Evolutionary conservation across 2,797 vertebrate species (phyloP), one percentile per base, ranked within the genome.

Genomic region (Scolopax rusticola): DNA sequence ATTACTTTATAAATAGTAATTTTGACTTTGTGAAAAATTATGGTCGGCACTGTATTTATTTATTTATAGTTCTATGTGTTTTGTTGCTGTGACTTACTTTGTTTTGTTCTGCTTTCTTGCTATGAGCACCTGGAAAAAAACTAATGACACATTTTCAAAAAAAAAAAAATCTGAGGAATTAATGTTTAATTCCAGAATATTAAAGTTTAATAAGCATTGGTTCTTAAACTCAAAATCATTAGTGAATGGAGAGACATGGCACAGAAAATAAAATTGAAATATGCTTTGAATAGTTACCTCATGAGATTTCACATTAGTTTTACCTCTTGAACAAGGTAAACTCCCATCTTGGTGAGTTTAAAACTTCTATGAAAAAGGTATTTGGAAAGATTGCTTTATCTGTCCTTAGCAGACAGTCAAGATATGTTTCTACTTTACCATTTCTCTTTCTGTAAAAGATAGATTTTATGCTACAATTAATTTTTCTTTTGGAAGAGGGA

Each of bases 291-390:
- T 77, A 69, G 68, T 61, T 74, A 20, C 15, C 41, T 68, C 7
- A 59, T 86, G 65, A 77, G 88, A 73, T 51, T 68, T 84, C 51
- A 88, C 9, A 63, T 75, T 77, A 38, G 87, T 87, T 94, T 86
- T 13, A 85, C 45, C 32, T 61, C 54, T 80, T 60, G 53, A 12
- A 36, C n/a, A 45, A 47, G 25, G 48, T 50, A 50, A 50, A 50
- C 48, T 50, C 48, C 27, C 24, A 27, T 57, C 25, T 77, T 87
- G 40, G 61, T 3, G 32, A 60, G 23, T 89, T 77, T 77, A 87
- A 89, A 91, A 61, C 23, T 15, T 16, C 36, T 64, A 56, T 54
- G 50, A 88, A 89, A 86, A 4, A 51, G 7, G 18, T 56, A 71
- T 85, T 94, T 68, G 77, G 40, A 92, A 93, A 48, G 4, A 88